A percentile compares a stretch with the other conserved stretches of the same genome.
These are phyloP conservation scores for Calameuta filiformis DNA, from an alignment of 2,888 invertebrate genomes.

Conservation along the genomic window DNA sequence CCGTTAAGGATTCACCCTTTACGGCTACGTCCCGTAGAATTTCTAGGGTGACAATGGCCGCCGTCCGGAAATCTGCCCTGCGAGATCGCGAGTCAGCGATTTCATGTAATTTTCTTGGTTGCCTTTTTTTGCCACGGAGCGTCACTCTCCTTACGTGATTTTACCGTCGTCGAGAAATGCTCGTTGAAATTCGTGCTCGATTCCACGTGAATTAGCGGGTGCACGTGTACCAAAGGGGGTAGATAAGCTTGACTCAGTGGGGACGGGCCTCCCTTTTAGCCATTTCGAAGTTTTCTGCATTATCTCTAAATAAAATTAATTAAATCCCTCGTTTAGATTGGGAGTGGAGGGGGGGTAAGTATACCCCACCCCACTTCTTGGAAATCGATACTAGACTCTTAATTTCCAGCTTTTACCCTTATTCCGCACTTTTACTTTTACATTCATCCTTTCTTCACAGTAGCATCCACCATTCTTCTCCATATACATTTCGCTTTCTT, in stretches of 20 bases:
- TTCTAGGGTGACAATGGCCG: no score
- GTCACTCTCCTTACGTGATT: not conserved
- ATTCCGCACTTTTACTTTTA: no score
- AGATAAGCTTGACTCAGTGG: no score
- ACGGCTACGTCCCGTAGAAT: no score
- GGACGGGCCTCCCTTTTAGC: not conserved
- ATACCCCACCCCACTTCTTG: slow-evolving; percentile 10
- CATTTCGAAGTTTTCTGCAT: slow-evolving; percentile 19
- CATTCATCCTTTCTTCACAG: no score
- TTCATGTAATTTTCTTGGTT: not conserved
- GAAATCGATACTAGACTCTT: slow-evolving; percentile 41
- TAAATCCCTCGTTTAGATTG: slow-evolving; percentile 26
- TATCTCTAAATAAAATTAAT: slow-evolving; percentile 44
- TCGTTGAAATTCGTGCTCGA: no score
- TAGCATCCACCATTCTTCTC: no score
- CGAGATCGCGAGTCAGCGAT: slow-evolving; percentile 1
- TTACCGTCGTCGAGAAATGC: not conserved
- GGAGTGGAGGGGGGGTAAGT: slow-evolving; percentile 8
- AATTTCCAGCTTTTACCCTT: slow-evolving; percentile 15
- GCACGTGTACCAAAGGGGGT: no score
- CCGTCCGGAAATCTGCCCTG: not conserved
- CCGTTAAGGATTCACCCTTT: no score
- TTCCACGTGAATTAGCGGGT: no score
- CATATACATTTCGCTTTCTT: slow-evolving; percentile 8
- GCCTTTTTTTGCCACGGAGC: not conserved